Conservation (phyloP, 1,140 invertebrate species). For the Dolichoris vasculosae region DNA sequence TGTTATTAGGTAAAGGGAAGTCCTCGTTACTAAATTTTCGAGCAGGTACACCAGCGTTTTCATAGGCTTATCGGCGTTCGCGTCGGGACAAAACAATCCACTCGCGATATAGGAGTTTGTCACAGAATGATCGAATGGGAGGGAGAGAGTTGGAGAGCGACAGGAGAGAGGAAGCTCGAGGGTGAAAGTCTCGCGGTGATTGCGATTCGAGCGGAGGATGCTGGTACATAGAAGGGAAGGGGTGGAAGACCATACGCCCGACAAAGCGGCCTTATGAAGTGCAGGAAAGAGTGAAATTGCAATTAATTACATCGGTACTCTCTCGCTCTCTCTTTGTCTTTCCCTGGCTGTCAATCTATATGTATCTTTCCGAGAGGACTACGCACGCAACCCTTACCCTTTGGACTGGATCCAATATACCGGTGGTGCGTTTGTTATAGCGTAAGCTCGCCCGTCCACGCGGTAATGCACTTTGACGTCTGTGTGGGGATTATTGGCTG, state of each 20-base stretch:
- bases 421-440: neutral
- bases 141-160: neutral
- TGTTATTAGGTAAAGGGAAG: too few relatives aligned
- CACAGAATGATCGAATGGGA: neutral
- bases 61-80: too few relatives aligned
- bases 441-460: neutral
- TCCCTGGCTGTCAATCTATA: neutral
- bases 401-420: neutral
- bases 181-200: slow-evolving; percentile 1
- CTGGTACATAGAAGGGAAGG: slow-evolving; percentile 30
- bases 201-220: slow-evolving; percentile 34
- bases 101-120: neutral
- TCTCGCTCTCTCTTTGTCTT: neutral
- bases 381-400: neutral
- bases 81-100: too few relatives aligned
- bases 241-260: slow-evolving; percentile 10
- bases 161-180: neutral
- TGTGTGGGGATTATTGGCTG: slow-evolving; percentile 9
- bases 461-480: slow-evolving; percentile 45
- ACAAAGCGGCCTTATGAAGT: slow-evolving; percentile 55
- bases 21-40: too few relatives aligned
- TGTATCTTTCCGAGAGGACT: neutral
- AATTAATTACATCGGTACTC: slow-evolving; percentile 64
- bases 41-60: too few relatives aligned
- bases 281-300: slow-evolving; percentile 67